Percentiles rank a stretch among this genome's conserved stretches.
These are phyloP conservation scores for Drosophila crucigera DNA, from an alignment of 2,888 invertebrate species.

Conservation along the genomic window DNA sequence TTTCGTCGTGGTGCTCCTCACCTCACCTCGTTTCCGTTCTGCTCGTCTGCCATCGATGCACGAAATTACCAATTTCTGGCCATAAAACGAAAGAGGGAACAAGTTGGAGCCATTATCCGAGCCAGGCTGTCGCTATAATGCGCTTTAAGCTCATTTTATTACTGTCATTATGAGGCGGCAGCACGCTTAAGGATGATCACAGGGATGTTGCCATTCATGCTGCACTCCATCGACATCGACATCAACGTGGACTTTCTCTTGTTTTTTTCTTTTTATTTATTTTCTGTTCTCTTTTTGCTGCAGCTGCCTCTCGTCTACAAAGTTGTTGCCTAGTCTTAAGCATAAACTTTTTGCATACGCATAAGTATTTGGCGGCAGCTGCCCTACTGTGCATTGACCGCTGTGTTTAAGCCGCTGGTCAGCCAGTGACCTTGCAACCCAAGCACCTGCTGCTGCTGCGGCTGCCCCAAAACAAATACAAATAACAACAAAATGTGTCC, in stretches of 20 bases:
- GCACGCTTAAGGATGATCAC: constrained; percentile 30
- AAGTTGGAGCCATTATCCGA: constrained; percentile 69
- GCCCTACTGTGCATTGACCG: constrained; percentile 46
- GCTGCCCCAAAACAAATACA: constrained; percentile 11
- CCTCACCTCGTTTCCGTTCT: neutral
- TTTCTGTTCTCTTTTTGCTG: constrained; percentile 12
- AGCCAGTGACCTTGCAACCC: constrained; percentile 51
- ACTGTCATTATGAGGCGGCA: constrained; percentile 79
- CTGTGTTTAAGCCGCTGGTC: constrained; percentile 26
- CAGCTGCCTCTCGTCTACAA: constrained; percentile 64
- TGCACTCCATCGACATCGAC: constrained; percentile 17
- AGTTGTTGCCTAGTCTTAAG: constrained; percentile 46
- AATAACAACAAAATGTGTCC: constrained; percentile 1
- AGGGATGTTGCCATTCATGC: constrained; percentile 13
- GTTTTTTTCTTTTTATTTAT: constrained; percentile 5
- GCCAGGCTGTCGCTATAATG: constrained; percentile 72
- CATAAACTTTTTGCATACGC: constrained; percentile 57
- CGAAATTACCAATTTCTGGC: constrained; percentile 77
- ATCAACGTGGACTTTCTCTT: neutral
- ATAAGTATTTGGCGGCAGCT: constrained; percentile 35
- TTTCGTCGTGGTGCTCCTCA: neutral
- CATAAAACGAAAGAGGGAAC: constrained; percentile 73
- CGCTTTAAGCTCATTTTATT: constrained; percentile 85
- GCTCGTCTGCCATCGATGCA: constrained; percentile 65
- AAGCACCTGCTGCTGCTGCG: constrained; percentile 42